Evolutionary conservation across 2,113 vertebrate species (phyloP), one percentile per base, ranked within the genome.

Genomic region (Sisor rabdophorus): DNA sequence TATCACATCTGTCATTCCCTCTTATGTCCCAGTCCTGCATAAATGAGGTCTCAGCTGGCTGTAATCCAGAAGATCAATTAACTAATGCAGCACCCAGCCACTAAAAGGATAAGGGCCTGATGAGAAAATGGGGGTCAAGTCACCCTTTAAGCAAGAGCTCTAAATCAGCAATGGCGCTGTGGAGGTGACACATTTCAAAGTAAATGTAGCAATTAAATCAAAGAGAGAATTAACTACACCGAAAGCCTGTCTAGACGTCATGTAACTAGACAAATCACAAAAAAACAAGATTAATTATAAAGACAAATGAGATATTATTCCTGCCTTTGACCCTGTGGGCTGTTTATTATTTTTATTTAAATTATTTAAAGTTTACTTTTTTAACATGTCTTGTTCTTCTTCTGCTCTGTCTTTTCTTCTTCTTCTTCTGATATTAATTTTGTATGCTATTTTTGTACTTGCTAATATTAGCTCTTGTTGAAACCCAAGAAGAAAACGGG

Each of bases 61-160:
- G 80, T 83, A 82, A 83, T 82, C 88, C 83, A 75, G 36, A 59
- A 67, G 78, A 91, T 90, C 89, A 86, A 91, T 92, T 86, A 86
- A 82, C 77, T 88, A 81, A 87, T 86, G 87, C 32, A 60, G 70
- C 81, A 77, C 83, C 80, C 82, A 77, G 84, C 80, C 82, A 64
- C 76, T 86, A 84, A 87, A 89, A 89, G 85, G 60, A 73, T 83
- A 83, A 83, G 75, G 76, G 74, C 53, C 20, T 1, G 79, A 17
- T 20, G 1, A 17, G 74, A 83, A 82, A 70, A 54, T 77, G 83
- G 84, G 84, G 80, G 82, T 81, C 86, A 84, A 81, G 72, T 75
- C 77, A 67, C 77, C 61, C 76, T 79, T 75, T 85, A 20, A 30
- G 44, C 82, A 85, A 87, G 89, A 85, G 75, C 76, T 78, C 19